A percentile compares a stretch with the other conserved stretches of the same genome.
phyloP scores from a whole-genome alignment of 2,888 invertebrate genomes.

The Cantharis flavilabris region DNA sequence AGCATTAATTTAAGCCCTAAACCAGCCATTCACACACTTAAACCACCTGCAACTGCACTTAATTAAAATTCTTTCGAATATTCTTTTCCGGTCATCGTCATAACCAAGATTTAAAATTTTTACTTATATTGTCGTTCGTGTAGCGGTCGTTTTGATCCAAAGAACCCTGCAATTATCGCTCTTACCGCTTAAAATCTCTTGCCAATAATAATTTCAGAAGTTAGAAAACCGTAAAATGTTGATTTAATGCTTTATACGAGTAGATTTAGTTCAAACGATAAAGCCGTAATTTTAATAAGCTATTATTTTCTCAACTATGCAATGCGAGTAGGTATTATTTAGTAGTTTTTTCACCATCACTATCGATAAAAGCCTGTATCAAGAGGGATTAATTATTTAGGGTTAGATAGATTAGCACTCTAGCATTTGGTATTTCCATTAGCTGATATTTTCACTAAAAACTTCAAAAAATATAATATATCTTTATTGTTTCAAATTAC shows the following conservation, averaged over 20 bases:
- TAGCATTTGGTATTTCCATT: neutral
- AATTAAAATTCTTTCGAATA: slow-evolving; percentile 41
- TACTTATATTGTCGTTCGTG: slow-evolving; percentile 31
- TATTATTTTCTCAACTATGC: neutral
- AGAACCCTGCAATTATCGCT: slow-evolving; percentile 26
- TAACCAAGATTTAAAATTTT: slow-evolving; percentile 34
- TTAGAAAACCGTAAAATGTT: neutral
- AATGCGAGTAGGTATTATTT: neutral
- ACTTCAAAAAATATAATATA: too few species aligned
- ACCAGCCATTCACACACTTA: slow-evolving; percentile 29
- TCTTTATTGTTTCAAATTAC: too few species aligned
- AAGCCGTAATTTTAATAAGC: neutral
- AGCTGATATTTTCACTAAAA: neutral
- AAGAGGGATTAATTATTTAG: neutral
- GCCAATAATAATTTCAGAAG: neutral
- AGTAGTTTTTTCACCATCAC: neutral
- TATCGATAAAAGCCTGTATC: neutral
- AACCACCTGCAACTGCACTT: slow-evolving; percentile 33
- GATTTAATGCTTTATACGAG: neutral
- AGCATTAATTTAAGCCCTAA: slow-evolving; percentile 38
- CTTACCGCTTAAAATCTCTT: slow-evolving; percentile 17
- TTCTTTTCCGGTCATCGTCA: slow-evolving; percentile 36
- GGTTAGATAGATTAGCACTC: neutral
- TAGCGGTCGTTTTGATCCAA: slow-evolving; percentile 27
- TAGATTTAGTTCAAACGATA: neutral